phyloP scores from a whole-genome alignment of 1,140 invertebrate species.

The Archegozetes longisetosus region DNA sequence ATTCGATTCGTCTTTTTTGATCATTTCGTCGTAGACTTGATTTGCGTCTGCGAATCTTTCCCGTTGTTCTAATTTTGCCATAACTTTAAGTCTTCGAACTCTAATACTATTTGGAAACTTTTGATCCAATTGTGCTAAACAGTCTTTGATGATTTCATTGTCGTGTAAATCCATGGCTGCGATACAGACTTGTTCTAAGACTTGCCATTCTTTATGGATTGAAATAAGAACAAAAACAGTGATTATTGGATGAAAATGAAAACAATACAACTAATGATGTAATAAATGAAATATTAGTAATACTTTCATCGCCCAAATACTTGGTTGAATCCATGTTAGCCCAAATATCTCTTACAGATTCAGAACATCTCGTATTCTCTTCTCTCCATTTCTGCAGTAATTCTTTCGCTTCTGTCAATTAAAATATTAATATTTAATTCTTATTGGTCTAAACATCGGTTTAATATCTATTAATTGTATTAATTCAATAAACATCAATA shows the following conservation, averaged over 20 bases:
- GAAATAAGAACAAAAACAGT: constrained; percentile 5
- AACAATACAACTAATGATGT: background rate
- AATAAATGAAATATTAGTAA: too few relatives aligned
- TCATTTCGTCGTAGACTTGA: constrained; percentile 70
- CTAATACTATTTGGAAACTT: constrained; percentile 82
- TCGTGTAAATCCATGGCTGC: constrained; percentile 76
- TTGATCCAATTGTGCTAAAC: constrained; percentile 52
- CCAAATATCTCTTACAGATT: constrained; percentile 77
- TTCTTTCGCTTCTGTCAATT: constrained; percentile 52
- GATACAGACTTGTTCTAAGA: constrained; percentile 81
- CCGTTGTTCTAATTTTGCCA: constrained; percentile 59
- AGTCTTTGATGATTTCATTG: constrained; percentile 41
- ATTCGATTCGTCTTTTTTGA: constrained; percentile 83
- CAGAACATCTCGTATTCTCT: constrained; percentile 69
- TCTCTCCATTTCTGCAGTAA: constrained; percentile 75
- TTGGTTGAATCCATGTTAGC: constrained; percentile 51
- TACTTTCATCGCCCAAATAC: constrained; percentile 80
- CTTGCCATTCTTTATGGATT: constrained; percentile 49
- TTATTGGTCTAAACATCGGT: too few relatives aligned
- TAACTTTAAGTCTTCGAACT: constrained; percentile 67
- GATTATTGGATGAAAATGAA: constrained; percentile 5
- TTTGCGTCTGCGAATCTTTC: constrained; percentile 78
- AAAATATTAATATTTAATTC: background rate
- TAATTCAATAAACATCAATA: too few relatives aligned
- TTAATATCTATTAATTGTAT: too few relatives aligned